Evolutionary conservation across 1,140 invertebrate genomes (phyloP).

Genomic region (Himalopsyche phryganea): DNA sequence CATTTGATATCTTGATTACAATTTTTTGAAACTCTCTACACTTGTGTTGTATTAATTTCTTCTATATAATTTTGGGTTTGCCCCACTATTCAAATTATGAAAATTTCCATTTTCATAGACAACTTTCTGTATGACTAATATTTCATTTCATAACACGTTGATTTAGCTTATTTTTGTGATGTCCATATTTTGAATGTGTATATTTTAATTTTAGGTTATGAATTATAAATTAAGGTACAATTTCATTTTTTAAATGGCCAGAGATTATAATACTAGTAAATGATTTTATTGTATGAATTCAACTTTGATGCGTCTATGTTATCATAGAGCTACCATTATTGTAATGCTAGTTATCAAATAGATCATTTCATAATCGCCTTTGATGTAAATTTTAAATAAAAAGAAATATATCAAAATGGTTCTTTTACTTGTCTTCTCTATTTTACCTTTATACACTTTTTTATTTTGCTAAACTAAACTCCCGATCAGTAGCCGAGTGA

Average conservation of each 20-base stretch:
- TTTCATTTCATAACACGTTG: conserved; percentile 14
- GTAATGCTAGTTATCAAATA: conserved; percentile 19
- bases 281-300: conserved; percentile 2
- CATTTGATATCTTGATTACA: too few relatives aligned
- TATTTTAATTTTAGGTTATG: conserved; percentile 4
- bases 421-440: conserved; percentile 1
- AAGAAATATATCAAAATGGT: conserved; percentile 2
- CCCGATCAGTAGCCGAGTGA: too few relatives aligned
- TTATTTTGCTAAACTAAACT: too few relatives aligned
- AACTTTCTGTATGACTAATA: too few relatives aligned
- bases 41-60: too few relatives aligned
- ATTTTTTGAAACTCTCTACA: too few relatives aligned
- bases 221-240: not conserved
- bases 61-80: conserved; percentile 13
- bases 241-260: not conserved
- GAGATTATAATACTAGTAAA: not conserved
- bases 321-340: conserved; percentile 22
- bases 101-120: too few relatives aligned
- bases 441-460: too few relatives aligned
- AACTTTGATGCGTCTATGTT: conserved; percentile 11
- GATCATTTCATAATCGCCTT: conserved; percentile 29
- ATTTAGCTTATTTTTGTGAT: conserved; percentile 19
- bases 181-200: conserved; percentile 26
- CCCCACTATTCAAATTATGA: too few relatives aligned
- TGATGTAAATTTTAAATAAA: conserved; percentile 35